Conservation (phyloP, 2,113 vertebrate genomes). For the Phylloscopus trochiloides region DNA sequence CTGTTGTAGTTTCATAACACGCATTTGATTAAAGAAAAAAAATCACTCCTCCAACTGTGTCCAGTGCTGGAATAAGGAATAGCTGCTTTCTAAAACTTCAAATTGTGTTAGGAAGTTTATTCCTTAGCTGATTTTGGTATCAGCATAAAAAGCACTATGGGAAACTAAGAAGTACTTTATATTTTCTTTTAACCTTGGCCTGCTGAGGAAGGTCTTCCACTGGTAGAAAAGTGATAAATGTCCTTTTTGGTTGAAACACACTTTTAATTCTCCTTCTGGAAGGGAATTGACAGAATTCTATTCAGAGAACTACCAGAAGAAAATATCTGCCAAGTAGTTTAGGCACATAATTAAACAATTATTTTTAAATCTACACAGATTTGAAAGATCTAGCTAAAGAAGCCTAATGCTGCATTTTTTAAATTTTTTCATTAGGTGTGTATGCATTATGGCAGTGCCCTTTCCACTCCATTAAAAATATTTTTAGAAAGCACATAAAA, state of each 20-base stretch:
- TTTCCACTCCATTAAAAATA: not conserved
- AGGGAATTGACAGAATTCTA: not conserved
- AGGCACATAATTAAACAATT: not conserved
- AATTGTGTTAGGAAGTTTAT: not conserved
- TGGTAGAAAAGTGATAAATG: not conserved
- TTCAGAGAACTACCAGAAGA: not conserved
- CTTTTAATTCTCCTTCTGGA: not conserved
- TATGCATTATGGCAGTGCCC: not conserved
- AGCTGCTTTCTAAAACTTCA: not conserved
- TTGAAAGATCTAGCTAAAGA: not conserved
- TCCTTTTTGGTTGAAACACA: not conserved
- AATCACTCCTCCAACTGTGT: not conserved
- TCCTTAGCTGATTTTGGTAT: not conserved
- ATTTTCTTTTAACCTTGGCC: not conserved
- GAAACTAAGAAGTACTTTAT: not conserved
- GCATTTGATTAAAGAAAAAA: not conserved
- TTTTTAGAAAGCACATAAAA: not conserved
- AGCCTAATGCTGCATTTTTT: not conserved
- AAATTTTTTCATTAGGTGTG: not conserved
- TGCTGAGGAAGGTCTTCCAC: not conserved
- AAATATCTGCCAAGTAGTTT: not conserved
- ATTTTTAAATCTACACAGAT: not conserved
- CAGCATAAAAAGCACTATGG: not conserved
- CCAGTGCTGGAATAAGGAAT: not conserved
- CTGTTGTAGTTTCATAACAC: rapidly evolving